phyloP scores from a whole-genome alignment of 2,888 invertebrate species.

The Mesodorylaimus sp. region DNA sequence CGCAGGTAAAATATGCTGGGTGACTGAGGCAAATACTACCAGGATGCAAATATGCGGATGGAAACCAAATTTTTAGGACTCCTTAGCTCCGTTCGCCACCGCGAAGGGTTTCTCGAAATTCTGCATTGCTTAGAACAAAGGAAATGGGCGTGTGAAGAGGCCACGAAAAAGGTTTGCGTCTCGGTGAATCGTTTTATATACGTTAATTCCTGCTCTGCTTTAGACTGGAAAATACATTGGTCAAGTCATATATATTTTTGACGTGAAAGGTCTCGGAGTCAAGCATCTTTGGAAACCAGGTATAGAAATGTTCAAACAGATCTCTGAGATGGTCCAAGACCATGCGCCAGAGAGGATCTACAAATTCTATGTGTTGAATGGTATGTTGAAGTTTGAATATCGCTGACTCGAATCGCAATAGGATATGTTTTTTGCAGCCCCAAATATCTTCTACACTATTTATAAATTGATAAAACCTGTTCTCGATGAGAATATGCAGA shows the following conservation, averaged over 20 bases:
- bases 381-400: not conserved
- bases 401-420: not conserved
- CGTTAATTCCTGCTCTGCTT: too few relatives aligned
- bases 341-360: constrained; percentile 9
- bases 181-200: too few relatives aligned
- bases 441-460: constrained; percentile 3
- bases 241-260: constrained; percentile 7
- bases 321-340: constrained; percentile 1
- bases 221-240: constrained; percentile 4
- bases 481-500: constrained; percentile 8
- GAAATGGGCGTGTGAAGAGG: not conserved
- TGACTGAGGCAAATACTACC: not conserved
- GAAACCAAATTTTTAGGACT: too few relatives aligned
- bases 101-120: too few relatives aligned
- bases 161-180: not conserved
- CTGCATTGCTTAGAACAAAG: not conserved
- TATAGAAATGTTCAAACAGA: constrained; percentile 4
- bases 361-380: constrained; percentile 7
- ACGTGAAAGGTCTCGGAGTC: constrained; percentile 6
- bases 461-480: constrained; percentile 5
- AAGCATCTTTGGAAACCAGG: constrained; percentile 8
- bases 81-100: too few relatives aligned
- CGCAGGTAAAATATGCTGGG: not conserved
- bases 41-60: too few relatives aligned
- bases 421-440: constrained; percentile 5